A percentile compares a stretch with the other conserved stretches of the same genome.
These are phyloP conservation scores for Ctenopoma kingsleyae DNA, from an alignment of 2,797 vertebrate genomes.

Conservation along the genomic window DNA sequence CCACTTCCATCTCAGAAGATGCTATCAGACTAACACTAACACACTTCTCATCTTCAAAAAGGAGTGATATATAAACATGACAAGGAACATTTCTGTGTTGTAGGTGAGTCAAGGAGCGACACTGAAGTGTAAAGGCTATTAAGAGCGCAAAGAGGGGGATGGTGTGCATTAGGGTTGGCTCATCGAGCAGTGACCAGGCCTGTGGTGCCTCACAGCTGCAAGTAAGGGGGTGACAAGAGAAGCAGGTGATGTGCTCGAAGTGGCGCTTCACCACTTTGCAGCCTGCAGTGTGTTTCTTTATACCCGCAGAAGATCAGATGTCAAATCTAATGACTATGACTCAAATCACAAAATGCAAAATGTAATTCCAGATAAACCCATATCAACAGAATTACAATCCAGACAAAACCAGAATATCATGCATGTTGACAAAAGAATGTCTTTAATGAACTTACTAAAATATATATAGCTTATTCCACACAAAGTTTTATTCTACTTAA, in stretches of 20 bases:
- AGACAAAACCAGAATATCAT: too few species aligned
- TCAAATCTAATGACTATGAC: slow-evolving; percentile 75
- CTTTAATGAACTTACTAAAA: too few species aligned
- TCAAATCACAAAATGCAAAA: slow-evolving; percentile 53
- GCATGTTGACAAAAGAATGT: neutral
- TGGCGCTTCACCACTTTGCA: slow-evolving; percentile 69
- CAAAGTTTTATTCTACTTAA: neutral
- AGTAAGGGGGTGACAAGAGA: slow-evolving; percentile 72
- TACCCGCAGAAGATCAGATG: slow-evolving; percentile 77
- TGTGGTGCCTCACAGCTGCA: slow-evolving; percentile 67
- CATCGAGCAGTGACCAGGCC: slow-evolving; percentile 59
- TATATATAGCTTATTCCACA: too few species aligned
- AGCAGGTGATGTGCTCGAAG: slow-evolving; percentile 86
- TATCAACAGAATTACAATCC: slow-evolving; percentile 1
- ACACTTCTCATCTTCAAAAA: slow-evolving; percentile 9
- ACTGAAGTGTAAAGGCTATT: slow-evolving; percentile 67
- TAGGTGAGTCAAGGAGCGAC: slow-evolving; percentile 54
- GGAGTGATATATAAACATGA: slow-evolving; percentile 1
- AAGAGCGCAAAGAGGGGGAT: slow-evolving; percentile 65
- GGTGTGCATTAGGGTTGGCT: slow-evolving; percentile 59
- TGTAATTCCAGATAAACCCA: slow-evolving; percentile 35
- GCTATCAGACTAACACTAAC: neutral
- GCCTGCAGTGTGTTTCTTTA: slow-evolving; percentile 55
- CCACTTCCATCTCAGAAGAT: slow-evolving; percentile 10
- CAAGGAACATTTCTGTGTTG: slow-evolving; percentile 22